A percentile compares a stretch with the other conserved stretches of the same genome.
Conservation (phyloP, 1,140 invertebrate species). For the Meloidogyne chitwoodi region DNA sequence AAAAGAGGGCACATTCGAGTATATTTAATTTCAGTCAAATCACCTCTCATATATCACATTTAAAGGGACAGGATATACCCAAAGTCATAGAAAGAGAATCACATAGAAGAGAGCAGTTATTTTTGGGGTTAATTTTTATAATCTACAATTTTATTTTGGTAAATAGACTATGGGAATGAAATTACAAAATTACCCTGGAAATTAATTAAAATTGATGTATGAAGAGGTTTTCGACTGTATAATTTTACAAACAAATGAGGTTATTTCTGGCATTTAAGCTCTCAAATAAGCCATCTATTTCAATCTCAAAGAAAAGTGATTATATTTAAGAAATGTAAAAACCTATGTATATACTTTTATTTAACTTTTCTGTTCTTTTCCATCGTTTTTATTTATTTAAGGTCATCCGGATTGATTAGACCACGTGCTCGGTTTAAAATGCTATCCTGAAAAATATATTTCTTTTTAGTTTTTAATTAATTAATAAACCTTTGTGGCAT, state of each 20-base stretch:
- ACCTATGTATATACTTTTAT: background rate
- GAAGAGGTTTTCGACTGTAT: no score
- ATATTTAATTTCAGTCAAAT: no score
- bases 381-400: conserved; percentile 22
- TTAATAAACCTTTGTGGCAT: conserved; percentile 77
- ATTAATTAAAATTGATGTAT: no score
- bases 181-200: no score
- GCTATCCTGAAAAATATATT: conserved; percentile 39
- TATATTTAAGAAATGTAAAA: background rate
- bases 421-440: conserved; percentile 58
- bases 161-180: no score
- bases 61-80: no score
- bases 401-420: conserved; percentile 57
- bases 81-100: no score
- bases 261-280: background rate
- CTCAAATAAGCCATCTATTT: background rate
- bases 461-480: background rate
- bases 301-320: background rate
- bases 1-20: no score
- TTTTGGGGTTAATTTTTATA: no score
- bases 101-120: no score
- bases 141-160: no score
- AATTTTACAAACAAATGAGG: background rate
- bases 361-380: background rate
- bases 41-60: no score